Conservation (phyloP, 2,113 vertebrate genomes). For the Cyanistes caeruleus region DNA sequence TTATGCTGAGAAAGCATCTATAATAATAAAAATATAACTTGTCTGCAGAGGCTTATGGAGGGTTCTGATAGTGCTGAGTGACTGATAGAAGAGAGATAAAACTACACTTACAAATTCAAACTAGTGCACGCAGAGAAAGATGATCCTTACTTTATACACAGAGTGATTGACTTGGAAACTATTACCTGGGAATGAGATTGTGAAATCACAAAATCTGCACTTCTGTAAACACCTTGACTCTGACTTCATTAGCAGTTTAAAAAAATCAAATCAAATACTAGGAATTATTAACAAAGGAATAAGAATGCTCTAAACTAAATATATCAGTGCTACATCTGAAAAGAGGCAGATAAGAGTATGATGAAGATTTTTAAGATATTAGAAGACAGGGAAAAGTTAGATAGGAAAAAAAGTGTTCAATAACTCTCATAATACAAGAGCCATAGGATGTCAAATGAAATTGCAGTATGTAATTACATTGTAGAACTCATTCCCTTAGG, state of each 20-base stretch:
- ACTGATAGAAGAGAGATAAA: neutral
- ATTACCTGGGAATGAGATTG: neutral
- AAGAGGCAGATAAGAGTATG: neutral
- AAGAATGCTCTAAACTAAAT: neutral
- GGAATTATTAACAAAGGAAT: neutral
- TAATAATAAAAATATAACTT: neutral
- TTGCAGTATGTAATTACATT: neutral
- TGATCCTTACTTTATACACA: neutral
- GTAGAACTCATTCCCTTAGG: neutral
- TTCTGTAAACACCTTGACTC: neutral
- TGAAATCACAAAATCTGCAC: neutral
- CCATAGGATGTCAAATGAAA: constrained; percentile 13
- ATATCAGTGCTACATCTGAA: neutral
- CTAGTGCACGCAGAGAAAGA: neutral
- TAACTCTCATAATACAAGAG: neutral
- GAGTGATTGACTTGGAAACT: neutral
- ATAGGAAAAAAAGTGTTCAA: neutral
- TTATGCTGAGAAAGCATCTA: neutral
- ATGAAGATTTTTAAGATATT: neutral
- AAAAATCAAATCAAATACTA: neutral
- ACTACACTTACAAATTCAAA: neutral
- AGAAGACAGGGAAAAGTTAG: neutral
- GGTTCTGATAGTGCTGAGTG: neutral
- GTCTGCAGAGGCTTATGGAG: neutral
- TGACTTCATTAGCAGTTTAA: neutral